phyloP scores from a whole-genome alignment of 2,797 vertebrate species.

The Karalla daura region DNA sequence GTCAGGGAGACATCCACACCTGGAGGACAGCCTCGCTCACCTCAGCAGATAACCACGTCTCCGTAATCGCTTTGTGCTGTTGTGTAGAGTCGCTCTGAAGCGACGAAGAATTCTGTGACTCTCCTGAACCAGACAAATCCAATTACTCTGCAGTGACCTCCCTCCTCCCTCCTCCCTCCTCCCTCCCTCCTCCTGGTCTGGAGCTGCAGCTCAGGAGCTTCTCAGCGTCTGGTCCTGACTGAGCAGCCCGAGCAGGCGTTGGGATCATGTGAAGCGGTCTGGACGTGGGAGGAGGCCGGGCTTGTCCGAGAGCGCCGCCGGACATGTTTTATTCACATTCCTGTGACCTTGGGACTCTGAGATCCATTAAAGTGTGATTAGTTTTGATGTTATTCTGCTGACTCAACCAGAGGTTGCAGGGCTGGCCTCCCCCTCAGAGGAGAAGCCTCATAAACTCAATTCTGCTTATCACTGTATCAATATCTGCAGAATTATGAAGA shows the following conservation, averaged over 20 bases:
- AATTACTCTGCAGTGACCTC: too few relatives aligned
- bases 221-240: conserved; percentile 45
- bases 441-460: conserved; percentile 70
- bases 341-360: conserved; percentile 61
- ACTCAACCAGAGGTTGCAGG: conserved; percentile 48
- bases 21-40: neutral
- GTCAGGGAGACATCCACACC: neutral
- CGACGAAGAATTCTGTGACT: neutral
- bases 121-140: conserved; percentile 13
- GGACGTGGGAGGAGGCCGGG: conserved; percentile 21
- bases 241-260: conserved; percentile 24
- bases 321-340: conserved; percentile 58
- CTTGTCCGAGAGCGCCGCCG: conserved; percentile 36
- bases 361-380: conserved; percentile 73
- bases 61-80: neutral
- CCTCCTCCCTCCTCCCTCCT: neutral
- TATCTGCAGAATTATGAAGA: conserved; percentile 68
- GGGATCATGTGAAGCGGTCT: conserved; percentile 27
- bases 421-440: conserved; percentile 45
- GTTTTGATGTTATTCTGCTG: conserved; percentile 75
- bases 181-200: neutral
- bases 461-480: conserved; percentile 70
- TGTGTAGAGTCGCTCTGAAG: neutral
- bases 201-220: conserved; percentile 23
- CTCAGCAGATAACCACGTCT: neutral